Base-by-base conservation (phyloP, 2,797 vertebrate species). In the Threskiornis aethiopicus region DNA sequence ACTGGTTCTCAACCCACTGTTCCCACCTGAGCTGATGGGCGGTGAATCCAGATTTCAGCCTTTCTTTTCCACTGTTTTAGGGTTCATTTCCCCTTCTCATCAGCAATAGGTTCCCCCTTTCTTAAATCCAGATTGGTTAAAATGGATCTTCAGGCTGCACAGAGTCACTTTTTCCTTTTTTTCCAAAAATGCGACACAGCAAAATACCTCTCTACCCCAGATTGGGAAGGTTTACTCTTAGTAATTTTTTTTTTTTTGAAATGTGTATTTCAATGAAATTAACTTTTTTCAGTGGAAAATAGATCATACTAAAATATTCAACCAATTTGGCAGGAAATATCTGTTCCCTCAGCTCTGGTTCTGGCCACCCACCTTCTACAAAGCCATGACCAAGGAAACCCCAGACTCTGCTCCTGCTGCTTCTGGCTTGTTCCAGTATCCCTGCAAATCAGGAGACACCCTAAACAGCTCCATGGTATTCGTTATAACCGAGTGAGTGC, bases 141-240 rank as follows among this genome's bases (percentile, higher is more conserved):
- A 44, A 18, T 39, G 24, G 13, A n/a, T 39, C 24, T 59, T 59
- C 10, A 4, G 58, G 31, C 31, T 71, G 35, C 37, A 13, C 19
- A 44, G 19, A 10, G 6, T 52, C 6, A 0, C 11, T 35, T 78
- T 35, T 71, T 35, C 52, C 29, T 81, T 82, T 37, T 37, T 71
- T 67, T 39, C 10, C 42, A 35, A 24, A 29, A 64, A 28, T 1
- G 3, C 26, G 31, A 13, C 35, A 20, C 21, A 37, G 31, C 35
- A 84, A 49, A 67, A 57, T 7, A 35, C 9, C 14, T 9, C 6
- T 73, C 9, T 18, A 31, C 61, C 29, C 16, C 19, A 26, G 1
- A 0, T 19, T 22, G 35, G 10, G 2, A 51, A 35, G 3, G 6
- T 9, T 22, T 5, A 42, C 2, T 16, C 5, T 19, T 33, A 46